A percentile compares a stretch with the other conserved stretches of the same genome.
These are phyloP conservation scores for Sminthopsis crassicaudata DNA, from an alignment of 2,113 vertebrate genomes.

Conservation along the genomic window DNA sequence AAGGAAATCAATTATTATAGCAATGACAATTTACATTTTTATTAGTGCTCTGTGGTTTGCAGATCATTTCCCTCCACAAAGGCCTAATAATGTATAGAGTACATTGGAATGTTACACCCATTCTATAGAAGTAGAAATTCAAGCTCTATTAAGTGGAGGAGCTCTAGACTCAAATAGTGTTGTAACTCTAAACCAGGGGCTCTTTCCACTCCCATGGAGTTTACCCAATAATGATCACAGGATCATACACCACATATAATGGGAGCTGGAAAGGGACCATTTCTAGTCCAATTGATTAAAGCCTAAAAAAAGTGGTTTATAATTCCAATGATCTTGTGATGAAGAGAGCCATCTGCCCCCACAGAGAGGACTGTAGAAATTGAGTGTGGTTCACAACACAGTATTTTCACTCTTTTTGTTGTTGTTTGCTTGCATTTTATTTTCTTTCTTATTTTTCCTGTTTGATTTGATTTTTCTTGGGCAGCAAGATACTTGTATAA, in stretches of 20 bases:
- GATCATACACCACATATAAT: not conserved
- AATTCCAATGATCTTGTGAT: too few species aligned
- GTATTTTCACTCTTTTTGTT: too few species aligned
- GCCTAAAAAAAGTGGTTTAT: not conserved
- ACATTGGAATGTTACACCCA: not conserved
- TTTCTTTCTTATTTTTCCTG: too few species aligned
- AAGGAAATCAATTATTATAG: not conserved
- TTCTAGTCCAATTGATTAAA: not conserved
- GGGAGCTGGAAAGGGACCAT: not conserved
- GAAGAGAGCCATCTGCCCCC: too few species aligned
- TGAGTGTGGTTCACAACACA: too few species aligned
- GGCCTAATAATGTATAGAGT: not conserved
- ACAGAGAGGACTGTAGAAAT: too few species aligned
- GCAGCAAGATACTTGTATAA: too few species aligned
- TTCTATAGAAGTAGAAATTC: not conserved
- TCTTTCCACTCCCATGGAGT: not conserved
- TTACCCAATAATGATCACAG: not conserved
- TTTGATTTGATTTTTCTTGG: too few species aligned
- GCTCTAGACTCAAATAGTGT: not conserved
- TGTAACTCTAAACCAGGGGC: not conserved
- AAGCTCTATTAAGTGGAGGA: not conserved
- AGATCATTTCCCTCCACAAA: not conserved
- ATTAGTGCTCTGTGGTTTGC: not conserved
- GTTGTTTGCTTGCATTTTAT: too few species aligned
- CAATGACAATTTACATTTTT: not conserved